Percentiles rank a stretch among this genome's conserved stretches.
Evolutionary conservation across 2,113 vertebrate species (phyloP).

Genomic region (Heteronetta atricapilla): DNA sequence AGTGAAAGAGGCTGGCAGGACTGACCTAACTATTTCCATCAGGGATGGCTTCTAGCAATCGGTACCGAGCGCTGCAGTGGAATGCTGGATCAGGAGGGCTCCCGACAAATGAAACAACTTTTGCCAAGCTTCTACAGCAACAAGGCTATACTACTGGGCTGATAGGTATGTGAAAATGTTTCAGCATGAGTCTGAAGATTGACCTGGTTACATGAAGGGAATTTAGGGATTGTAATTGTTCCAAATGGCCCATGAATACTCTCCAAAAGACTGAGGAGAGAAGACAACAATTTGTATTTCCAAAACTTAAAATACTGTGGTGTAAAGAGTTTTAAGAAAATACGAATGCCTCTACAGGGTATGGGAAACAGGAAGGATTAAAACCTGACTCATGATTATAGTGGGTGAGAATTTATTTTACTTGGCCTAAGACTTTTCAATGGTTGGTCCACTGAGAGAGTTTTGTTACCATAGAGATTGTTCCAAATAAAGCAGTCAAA

Average conservation of each 20-base stretch:
- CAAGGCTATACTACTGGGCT: constrained; percentile 68
- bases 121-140: constrained; percentile 63
- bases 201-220: neutral
- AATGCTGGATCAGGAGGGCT: constrained; percentile 64
- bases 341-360: neutral
- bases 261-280: neutral
- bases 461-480: neutral
- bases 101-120: constrained; percentile 71
- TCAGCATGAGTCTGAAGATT: neutral
- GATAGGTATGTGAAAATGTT: constrained; percentile 39
- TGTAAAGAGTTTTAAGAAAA: neutral
- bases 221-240: neutral
- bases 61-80: constrained; percentile 48
- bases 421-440: neutral
- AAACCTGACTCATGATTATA: neutral
- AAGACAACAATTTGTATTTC: neutral
- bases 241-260: neutral
- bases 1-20: fast-evolving
- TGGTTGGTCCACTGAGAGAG: neutral
- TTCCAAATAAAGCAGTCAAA: neutral
- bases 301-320: neutral
- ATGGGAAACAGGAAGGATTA: neutral
- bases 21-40: neutral
- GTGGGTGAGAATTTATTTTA: neutral
- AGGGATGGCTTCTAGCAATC: constrained; percentile 42